Base-by-base conservation (phyloP, 2,113 vertebrate species). In the Etia nguti region DNA sequence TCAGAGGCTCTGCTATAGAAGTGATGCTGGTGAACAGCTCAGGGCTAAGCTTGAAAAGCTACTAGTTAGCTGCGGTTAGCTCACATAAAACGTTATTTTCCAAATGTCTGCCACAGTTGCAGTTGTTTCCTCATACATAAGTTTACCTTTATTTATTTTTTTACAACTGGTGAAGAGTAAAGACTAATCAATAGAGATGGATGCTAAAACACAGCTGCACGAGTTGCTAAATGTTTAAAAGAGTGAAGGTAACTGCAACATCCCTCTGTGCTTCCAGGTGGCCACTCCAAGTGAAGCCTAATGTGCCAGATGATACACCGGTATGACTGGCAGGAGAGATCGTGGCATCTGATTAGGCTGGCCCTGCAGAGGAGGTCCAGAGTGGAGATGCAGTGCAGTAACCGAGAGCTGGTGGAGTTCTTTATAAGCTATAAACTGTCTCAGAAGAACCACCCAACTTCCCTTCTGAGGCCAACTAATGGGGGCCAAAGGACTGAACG, bases 351-450 rank as follows among this genome's bases (percentile, higher is more conserved):
- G 6, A 82, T 29, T 94, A 94, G 86, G 65, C 73, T 43, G 81
- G 65, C 87, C 79, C 57, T 46, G 43, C 70, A 52, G 86, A 52
- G 77, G 80, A 84, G 79, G 31, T 83, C 73, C 52, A 54, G 41
- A 38, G 41, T 88, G 86, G 55, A 83, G 86, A 94, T 95, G 93
- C 83, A 90, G 46, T 84, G 80, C 91, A 92, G 84, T 41, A 99
- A 98, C 95, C 95, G 97, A 94, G 97, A 98, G 86, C 96, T 99
- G 93, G 98, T 99, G 93, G 95, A 97, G 92, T 98, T 97, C 95
- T 99, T 97, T 90, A 95, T 99, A 86, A 96, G 96, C 94, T 97
- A 98, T 95, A 99, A 98, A 95, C 97, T 99, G 65, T 97, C 96
- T 3, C 97, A 98, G 96, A 97, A 95, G 94, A 97, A 98, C 90